Conservation (phyloP, 2,888 invertebrate genomes). For the Caenorhabditis virilis region DNA sequence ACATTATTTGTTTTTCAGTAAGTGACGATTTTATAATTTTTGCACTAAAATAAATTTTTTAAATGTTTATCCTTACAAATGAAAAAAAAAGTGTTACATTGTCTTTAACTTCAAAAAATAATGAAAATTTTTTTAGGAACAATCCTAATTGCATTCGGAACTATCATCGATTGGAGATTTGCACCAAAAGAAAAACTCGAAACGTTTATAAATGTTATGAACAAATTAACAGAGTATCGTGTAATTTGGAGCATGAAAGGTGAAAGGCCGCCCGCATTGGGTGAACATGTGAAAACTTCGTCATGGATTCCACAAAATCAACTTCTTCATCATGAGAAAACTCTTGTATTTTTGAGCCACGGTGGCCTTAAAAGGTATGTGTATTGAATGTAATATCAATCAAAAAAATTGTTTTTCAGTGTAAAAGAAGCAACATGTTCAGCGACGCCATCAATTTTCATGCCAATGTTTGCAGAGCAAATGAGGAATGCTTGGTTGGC, state of each 20-base stretch:
- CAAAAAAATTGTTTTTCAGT: too few species aligned
- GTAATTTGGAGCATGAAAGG: constrained; percentile 31
- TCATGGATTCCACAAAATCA: constrained; percentile 33
- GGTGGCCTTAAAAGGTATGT: constrained; percentile 34
- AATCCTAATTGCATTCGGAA: constrained; percentile 28
- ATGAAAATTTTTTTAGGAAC: constrained; percentile 11
- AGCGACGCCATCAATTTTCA: constrained; percentile 31
- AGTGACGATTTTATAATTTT: too few species aligned
- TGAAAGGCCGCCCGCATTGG: constrained; percentile 10
- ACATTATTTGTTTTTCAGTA: too few species aligned
- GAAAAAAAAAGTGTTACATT: too few species aligned
- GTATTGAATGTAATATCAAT: too few species aligned
- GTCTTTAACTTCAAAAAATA: neutral
- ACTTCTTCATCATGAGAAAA: constrained; percentile 30
- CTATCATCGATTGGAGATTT: constrained; percentile 30
- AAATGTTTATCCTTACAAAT: too few species aligned
- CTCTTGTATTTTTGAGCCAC: constrained; percentile 31
- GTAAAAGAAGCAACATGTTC: constrained; percentile 37
- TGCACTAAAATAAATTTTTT: too few species aligned
- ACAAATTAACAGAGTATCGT: constrained; percentile 13
- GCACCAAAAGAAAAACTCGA: constrained; percentile 21
- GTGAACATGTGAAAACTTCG: constrained; percentile 14
- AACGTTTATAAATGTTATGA: constrained; percentile 16
- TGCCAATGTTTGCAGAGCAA: constrained; percentile 43
- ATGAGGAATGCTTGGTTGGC: constrained; percentile 40